These are phyloP conservation scores for Clostera curtula DNA, from an alignment of 2,888 invertebrate species.

Conservation along the genomic window DNA sequence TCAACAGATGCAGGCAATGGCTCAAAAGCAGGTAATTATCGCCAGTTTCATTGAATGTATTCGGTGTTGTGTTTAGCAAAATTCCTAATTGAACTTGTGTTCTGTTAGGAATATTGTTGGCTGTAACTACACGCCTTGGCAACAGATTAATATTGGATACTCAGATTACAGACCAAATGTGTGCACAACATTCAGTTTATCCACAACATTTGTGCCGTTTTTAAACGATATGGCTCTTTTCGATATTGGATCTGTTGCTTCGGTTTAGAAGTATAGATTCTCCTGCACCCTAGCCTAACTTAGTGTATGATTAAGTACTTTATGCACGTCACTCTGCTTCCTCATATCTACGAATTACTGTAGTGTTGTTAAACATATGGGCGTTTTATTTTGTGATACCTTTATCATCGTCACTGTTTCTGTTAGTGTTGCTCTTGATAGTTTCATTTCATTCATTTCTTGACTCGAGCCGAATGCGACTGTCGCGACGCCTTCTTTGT, in stretches of 20 bases:
- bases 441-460: constrained; percentile 71
- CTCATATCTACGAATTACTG: constrained; percentile 45
- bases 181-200: too few relatives aligned
- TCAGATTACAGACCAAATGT: too few relatives aligned
- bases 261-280: constrained; percentile 8
- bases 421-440: constrained; percentile 72
- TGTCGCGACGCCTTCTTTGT: constrained; percentile 60
- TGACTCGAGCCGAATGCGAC: constrained; percentile 60
- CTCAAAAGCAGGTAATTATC: constrained; percentile 92
- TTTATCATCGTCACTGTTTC: constrained; percentile 71
- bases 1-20: constrained; percentile 97
- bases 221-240: too few relatives aligned
- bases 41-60: constrained; percentile 26
- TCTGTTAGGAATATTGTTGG: constrained; percentile 42
- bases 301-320: constrained; percentile 44
- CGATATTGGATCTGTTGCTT: too few relatives aligned
- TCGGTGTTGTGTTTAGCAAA: constrained; percentile 33
- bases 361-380: constrained; percentile 58
- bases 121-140: constrained; percentile 21
- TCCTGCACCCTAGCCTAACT: constrained; percentile 45
- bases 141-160: too few relatives aligned
- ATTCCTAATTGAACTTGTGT: constrained; percentile 24
- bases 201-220: too few relatives aligned
- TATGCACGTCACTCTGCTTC: constrained; percentile 64
- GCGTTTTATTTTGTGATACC: constrained; percentile 76